phyloP scores from a whole-genome alignment of 2,113 vertebrate genomes.

The Galemys pyrenaicus region DNA sequence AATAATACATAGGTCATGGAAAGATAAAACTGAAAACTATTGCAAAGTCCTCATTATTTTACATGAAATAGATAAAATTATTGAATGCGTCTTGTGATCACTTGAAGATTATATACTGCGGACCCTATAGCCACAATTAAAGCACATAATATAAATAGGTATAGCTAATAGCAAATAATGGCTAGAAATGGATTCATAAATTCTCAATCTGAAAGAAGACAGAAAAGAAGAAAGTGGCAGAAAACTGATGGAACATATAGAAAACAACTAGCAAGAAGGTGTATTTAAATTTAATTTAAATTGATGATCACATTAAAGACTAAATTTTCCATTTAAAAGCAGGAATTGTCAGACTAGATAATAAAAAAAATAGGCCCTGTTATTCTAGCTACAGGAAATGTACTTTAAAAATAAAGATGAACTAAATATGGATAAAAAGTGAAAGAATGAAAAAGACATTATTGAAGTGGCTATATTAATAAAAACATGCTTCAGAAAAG shows the following conservation, averaged over 20 bases:
- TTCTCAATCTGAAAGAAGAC: conserved; percentile 5
- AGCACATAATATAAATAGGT: background rate
- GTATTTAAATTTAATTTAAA: background rate
- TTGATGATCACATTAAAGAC: background rate
- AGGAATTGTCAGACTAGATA: background rate
- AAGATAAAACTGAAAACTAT: background rate
- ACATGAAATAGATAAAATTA: background rate
- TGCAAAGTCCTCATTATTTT: background rate
- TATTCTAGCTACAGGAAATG: background rate
- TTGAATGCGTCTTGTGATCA: background rate
- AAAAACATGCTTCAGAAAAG: background rate
- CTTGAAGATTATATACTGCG: background rate
- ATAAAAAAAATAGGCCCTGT: background rate
- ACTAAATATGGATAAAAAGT: background rate
- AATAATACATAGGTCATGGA: background rate
- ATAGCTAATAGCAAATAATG: background rate
- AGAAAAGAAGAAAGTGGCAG: background rate
- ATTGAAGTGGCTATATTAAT: conserved; percentile 9
- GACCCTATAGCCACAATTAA: background rate
- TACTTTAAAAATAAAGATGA: background rate
- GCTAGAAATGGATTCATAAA: background rate
- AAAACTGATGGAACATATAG: background rate
- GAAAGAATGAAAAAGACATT: background rate
- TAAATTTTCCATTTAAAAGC: background rate
- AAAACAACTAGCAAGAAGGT: background rate